Percentiles rank a stretch among this genome's conserved stretches.
phyloP scores from a whole-genome alignment of 2,888 invertebrate species.

The Fragum fragum region DNA sequence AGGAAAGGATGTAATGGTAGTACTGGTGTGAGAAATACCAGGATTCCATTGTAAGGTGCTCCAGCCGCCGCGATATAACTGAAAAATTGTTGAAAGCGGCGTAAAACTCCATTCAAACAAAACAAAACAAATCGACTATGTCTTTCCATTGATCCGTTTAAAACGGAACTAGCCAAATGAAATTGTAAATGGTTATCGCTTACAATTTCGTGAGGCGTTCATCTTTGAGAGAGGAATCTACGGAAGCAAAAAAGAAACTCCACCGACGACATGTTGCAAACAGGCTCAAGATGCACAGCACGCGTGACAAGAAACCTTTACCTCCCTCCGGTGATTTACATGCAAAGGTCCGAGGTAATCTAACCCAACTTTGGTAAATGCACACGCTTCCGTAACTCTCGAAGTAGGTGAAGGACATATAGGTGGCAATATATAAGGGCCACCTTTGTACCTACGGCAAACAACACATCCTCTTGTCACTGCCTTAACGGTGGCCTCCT shows the following conservation, averaged over 20 bases:
- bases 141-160: too few species aligned
- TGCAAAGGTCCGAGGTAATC: constrained; percentile 36
- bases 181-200: constrained; percentile 18
- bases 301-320: constrained; percentile 40
- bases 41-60: too few species aligned
- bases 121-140: too few species aligned
- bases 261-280: constrained; percentile 15
- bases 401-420: constrained; percentile 26
- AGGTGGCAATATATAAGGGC: constrained; percentile 28
- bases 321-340: constrained; percentile 4
- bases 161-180: background rate
- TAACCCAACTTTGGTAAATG: constrained; percentile 21
- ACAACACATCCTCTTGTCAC: background rate
- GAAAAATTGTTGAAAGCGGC: too few species aligned
- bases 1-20: too few species aligned
- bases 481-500: constrained; percentile 15
- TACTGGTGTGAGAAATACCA: too few species aligned
- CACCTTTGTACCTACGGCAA: constrained; percentile 31
- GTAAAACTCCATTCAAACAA: too few species aligned
- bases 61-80: too few species aligned
- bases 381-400: constrained; percentile 11
- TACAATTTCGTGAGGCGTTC: constrained; percentile 4
- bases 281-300: constrained; percentile 28
- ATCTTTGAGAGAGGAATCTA: constrained; percentile 23
- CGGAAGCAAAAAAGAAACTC: constrained; percentile 18